These are phyloP conservation scores for Dorcus parallelipipedus DNA, from an alignment of 2,888 invertebrate genomes.

Conservation along the genomic window DNA sequence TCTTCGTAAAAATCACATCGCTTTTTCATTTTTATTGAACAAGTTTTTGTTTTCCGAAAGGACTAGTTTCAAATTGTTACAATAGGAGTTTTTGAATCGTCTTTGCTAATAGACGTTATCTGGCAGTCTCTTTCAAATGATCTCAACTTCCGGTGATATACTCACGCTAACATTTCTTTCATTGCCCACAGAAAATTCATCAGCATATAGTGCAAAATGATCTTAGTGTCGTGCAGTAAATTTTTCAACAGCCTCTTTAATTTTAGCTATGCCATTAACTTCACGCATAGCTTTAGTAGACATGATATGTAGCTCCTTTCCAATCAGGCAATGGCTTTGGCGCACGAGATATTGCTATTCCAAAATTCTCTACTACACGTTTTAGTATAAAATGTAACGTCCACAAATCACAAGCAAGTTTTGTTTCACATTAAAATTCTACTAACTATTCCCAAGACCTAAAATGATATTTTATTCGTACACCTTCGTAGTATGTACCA, in stretches of 20 bases:
- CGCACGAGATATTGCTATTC: no score
- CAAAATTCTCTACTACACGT: no score
- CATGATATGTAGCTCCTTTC: conserved; percentile 73
- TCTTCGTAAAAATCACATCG: no score
- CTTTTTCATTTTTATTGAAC: no score
- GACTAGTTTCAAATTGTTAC: no score
- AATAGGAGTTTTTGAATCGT: no score
- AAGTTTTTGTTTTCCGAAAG: no score
- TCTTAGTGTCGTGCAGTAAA: conserved; percentile 67
- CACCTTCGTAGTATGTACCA: conserved; percentile 65
- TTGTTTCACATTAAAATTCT: no score
- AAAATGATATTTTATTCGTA: conserved; percentile 70
- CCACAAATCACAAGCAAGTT: no score
- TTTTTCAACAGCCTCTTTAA: conserved; percentile 72
- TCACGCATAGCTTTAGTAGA: conserved; percentile 82
- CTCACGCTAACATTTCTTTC: conserved; percentile 70
- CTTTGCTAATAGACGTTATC: conserved; percentile 20
- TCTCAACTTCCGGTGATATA: conserved; percentile 68
- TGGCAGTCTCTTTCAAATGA: conserved; percentile 79
- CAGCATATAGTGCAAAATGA: conserved; percentile 70
- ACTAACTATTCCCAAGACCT: no score
- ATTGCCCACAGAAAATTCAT: conserved; percentile 45
- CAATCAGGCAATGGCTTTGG: conserved; percentile 39
- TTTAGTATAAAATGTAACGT: no score
- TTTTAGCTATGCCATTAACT: conserved; percentile 56